Evolutionary conservation across 2,797 vertebrate species (phyloP).

Genomic region (Onychomys torridus): DNA sequence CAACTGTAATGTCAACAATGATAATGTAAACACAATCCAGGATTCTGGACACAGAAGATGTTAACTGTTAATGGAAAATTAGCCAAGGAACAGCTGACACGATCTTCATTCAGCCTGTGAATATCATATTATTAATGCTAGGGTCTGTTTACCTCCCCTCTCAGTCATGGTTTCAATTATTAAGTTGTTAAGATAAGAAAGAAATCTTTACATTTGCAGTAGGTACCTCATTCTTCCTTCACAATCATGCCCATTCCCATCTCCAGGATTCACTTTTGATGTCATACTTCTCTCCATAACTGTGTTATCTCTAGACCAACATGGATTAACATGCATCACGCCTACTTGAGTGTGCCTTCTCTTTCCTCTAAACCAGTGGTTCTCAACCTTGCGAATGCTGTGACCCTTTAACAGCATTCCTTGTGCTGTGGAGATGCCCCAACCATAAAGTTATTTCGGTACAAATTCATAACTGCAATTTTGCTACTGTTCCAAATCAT

Average conservation of each 20-base stretch:
- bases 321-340: not conserved
- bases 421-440: not conserved
- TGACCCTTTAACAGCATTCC: not conserved
- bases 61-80: conserved; percentile 67
- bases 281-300: conserved; percentile 49
- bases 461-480: not conserved
- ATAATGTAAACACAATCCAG: conserved; percentile 43
- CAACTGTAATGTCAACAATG: conserved; percentile 42
- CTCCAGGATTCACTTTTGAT: conserved; percentile 10
- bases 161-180: conserved; percentile 51
- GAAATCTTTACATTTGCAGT: conserved; percentile 53
- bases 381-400: not conserved
- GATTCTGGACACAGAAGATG: conserved; percentile 45
- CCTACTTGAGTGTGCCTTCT: not conserved
- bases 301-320: conserved; percentile 38
- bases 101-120: conserved; percentile 20
- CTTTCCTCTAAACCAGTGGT: not conserved
- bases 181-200: conserved; percentile 69
- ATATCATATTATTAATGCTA: conserved; percentile 54
- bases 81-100: conserved; percentile 65
- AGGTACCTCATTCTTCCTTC: conserved; percentile 58
- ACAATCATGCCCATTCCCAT: conserved; percentile 38
- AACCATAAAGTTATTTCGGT: not conserved
- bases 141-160: conserved; percentile 61
- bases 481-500: not conserved